Base-by-base conservation (phyloP, 2,888 invertebrate species). In the Caenorhabditis japonica region DNA sequence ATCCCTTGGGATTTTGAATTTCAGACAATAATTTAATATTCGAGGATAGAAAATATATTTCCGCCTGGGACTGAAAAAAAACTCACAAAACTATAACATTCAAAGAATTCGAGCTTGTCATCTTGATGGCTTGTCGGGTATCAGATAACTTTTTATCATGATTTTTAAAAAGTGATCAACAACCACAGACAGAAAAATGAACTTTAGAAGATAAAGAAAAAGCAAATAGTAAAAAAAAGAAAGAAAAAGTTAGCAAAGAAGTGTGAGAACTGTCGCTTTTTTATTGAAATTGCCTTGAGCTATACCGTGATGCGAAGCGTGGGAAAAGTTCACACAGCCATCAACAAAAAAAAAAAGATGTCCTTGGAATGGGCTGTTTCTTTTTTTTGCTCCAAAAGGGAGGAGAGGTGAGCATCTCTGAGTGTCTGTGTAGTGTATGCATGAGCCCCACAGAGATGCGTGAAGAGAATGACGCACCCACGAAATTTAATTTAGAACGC, bases 401-500 rank as follows among this genome's bases (percentile, higher is more conserved):
- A 56, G 56, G 66, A 47, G 47, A 47, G 41, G 56, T 36, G 43
- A 23, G 41, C 61, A 46, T 46, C 46, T 36, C 64, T 44, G 7
- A 30, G 30, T 30, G 5, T n/a, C n/a, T n/a, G n/a, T n/a, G n/a
- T n/a, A n/a, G n/a, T n/a, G n/a, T n/a, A n/a, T n/a, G n/a, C n/a
- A n/a, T n/a, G n/a, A n/a, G n/a, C n/a, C n/a, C n/a, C n/a, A n/a
- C n/a, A n/a, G n/a, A n/a, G 30, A 30, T 56, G 12, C 51, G 56
- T n/a, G n/a, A 66, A 44, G 56, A 51, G 66, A 55, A 49, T 53
- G 34, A 55, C 66, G 56, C 66, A 56, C 66, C 56, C 56, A 66
- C 66, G 66, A 66, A 66, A 66, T 66, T 66, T 66, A 66, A 66
- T 66, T 66, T 66, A 66, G 66, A 66, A 66, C 66, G 66, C 66